Conservation (phyloP, 1,140 invertebrate genomes). For the Phthorimaea operculella region DNA sequence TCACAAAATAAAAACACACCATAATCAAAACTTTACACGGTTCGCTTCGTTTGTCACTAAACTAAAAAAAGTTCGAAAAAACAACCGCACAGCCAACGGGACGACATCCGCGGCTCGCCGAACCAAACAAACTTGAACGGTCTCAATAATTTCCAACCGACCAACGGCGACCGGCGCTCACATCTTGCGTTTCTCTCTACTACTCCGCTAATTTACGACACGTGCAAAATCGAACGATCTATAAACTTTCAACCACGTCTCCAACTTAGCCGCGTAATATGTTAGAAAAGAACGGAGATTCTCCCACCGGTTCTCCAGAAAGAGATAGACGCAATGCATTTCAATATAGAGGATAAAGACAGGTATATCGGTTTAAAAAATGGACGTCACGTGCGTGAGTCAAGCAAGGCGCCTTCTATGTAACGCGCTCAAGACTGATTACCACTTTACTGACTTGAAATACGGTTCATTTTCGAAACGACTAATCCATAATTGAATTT, state of each 20-base stretch:
- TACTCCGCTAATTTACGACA: conserved; percentile 29
- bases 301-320: not conserved
- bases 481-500: not conserved
- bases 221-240: too few relatives aligned
- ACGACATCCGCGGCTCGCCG: conserved; percentile 47
- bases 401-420: conserved; percentile 9
- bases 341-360: conserved; percentile 21
- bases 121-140: conserved; percentile 56
- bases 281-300: conserved; percentile 28
- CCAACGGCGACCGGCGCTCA: not conserved
- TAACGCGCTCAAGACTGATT: not conserved
- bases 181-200: conserved; percentile 33
- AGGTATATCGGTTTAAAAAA: conserved; percentile 32
- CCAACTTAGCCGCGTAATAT: conserved; percentile 31
- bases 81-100: conserved; percentile 29
- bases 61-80: conserved; percentile 45
- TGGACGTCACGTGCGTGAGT: conserved; percentile 42
- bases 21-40: conserved; percentile 33
- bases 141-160: conserved; percentile 20
- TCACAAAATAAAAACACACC: conserved; percentile 38
- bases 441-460: not conserved
- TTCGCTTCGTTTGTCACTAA: conserved; percentile 39
- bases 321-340: conserved; percentile 22
- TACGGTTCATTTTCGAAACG: not conserved
- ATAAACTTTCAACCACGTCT: conserved; percentile 12